phyloP scores from a whole-genome alignment of 2,113 vertebrate species.

The Origma solitaria region DNA sequence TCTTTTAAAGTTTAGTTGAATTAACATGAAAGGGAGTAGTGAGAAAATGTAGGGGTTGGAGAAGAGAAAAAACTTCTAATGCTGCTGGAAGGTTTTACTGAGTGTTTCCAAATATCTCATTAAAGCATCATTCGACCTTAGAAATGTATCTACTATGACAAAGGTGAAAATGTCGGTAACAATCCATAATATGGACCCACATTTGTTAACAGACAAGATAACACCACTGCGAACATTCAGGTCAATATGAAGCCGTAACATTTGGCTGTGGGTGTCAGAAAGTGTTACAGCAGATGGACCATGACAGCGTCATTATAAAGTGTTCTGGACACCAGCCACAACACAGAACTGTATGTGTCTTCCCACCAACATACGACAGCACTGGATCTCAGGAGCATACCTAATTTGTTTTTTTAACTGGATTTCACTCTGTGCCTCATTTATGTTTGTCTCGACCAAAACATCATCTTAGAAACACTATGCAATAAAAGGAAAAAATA shows the following conservation, averaged over 20 bases:
- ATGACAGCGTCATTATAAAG: slow-evolving; percentile 24
- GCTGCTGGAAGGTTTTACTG: background rate
- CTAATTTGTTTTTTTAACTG: background rate
- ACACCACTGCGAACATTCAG: background rate
- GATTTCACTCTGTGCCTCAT: background rate
- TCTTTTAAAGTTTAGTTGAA: background rate
- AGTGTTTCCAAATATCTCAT: background rate
- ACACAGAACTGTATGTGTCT: background rate
- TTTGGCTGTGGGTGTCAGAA: slow-evolving; percentile 45
- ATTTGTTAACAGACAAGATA: background rate
- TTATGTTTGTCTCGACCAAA: background rate
- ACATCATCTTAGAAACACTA: background rate
- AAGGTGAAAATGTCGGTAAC: background rate
- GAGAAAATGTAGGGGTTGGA: background rate
- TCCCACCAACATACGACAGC: background rate
- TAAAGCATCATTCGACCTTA: background rate
- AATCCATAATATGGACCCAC: background rate
- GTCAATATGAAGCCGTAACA: slow-evolving; percentile 24
- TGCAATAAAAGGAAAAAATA: background rate
- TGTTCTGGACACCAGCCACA: slow-evolving; percentile 30
- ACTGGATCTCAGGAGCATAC: background rate
- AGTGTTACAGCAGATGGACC: slow-evolving; percentile 29
- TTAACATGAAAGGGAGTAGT: background rate
- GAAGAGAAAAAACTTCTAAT: background rate
- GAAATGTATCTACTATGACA: background rate